Conservation (phyloP, 2,797 vertebrate genomes). For the Alauda arvensis region DNA sequence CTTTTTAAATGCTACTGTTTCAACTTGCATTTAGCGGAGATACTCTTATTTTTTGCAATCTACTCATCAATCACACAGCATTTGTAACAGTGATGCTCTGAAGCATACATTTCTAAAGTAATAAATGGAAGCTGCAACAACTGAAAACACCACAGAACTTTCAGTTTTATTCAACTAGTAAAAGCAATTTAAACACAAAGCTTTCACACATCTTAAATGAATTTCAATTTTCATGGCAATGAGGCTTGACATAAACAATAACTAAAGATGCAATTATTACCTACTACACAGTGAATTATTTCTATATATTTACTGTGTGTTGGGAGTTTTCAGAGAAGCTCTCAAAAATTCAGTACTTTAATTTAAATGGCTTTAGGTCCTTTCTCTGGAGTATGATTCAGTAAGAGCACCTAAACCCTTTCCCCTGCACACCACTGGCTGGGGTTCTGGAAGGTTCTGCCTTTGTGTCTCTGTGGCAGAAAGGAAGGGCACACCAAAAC, state of each 20-base stretch:
- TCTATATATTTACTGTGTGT: neutral
- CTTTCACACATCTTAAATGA: neutral
- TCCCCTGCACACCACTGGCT: neutral
- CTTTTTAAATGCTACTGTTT: neutral
- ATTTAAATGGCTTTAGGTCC: neutral
- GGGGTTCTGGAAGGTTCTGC: neutral
- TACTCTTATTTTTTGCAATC: neutral
- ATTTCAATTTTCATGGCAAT: slow-evolving; percentile 3
- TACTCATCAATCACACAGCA: neutral
- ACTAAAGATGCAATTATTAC: neutral
- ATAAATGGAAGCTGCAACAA: neutral
- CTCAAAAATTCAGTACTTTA: neutral
- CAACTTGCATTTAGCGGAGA: neutral
- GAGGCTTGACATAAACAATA: neutral
- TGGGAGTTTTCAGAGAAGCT: neutral
- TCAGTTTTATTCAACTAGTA: neutral
- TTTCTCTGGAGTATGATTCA: neutral
- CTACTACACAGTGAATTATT: neutral
- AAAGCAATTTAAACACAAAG: neutral
- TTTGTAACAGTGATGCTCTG: neutral
- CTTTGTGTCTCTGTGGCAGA: neutral
- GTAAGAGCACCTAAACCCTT: neutral
- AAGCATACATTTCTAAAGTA: neutral
- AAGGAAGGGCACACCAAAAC: neutral
- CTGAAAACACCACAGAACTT: neutral